Base-by-base conservation (phyloP, 2,888 invertebrate genomes). In the Proisotoma minuta region DNA sequence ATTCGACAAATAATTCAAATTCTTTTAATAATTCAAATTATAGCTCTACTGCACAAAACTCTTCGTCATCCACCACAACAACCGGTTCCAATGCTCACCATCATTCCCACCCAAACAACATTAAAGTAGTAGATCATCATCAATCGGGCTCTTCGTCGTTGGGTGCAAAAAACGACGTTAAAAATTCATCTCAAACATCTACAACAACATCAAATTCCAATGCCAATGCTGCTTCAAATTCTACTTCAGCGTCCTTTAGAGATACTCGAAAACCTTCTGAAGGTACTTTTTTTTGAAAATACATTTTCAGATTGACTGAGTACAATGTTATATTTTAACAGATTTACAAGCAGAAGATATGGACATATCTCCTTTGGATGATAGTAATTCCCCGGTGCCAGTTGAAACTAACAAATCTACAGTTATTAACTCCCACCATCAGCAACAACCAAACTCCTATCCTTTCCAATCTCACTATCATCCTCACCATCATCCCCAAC, bases 331-430 rank as follows among this genome's bases (percentile, higher is more conserved):
- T 15, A 15, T 34, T 34, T 34, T 8, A 72, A 60, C 69, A 76
- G 82, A 82, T 73, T 78, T 80, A 50, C 80, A 81, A 75, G 79
- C 83, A 70, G 89, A 92, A 79, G 94, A n/a, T n/a, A 43, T 43
- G 18, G 94, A 95, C 76, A 93, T 94, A 76, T 94, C 93, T 63
- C 92, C 92, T 18, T 56, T 68, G 54, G 73, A 73, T 34, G 71
- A 70, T 49, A 65, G 66, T 24, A 68, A 60, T 59, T 68, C 69
- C 18, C 68, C 68, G 50, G 60, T 65, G 15, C 65, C 68, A 15
- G 62, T 49, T n/a, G n/a, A n/a, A n/a, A n/a, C n/a, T n/a, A n/a
- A n/a, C n/a, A n/a, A n/a, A n/a, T n/a, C n/a, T n/a, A n/a, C n/a
- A n/a, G 59, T 22, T 51, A 34, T 27, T 47, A 60, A 65, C 54